These are phyloP conservation scores for Seira musarum DNA, from an alignment of 2,888 invertebrate species.

Conservation along the genomic window DNA sequence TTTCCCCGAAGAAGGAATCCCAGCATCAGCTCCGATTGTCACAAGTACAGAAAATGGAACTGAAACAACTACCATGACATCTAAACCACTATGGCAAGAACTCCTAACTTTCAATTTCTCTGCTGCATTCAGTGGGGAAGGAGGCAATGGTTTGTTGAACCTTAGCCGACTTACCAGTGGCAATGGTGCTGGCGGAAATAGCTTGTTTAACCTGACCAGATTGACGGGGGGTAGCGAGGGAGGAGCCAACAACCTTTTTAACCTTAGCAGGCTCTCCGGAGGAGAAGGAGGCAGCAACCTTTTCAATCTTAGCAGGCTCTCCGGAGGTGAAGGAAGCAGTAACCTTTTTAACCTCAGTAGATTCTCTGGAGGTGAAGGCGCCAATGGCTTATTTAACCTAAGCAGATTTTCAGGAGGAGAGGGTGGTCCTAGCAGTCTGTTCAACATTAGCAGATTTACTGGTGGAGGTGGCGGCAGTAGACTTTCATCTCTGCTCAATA, in stretches of 20 bases:
- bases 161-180: slow-evolving; percentile 16
- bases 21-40: slow-evolving; percentile 9
- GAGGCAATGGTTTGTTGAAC: neutral
- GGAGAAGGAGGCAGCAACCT: neutral
- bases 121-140: neutral
- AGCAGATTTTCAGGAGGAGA: slow-evolving; percentile 18
- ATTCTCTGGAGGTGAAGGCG: slow-evolving; percentile 9
- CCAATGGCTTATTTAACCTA: neutral
- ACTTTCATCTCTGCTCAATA: neutral
- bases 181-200: neutral
- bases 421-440: neutral
- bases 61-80: neutral
- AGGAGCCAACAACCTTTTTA: neutral
- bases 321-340: neutral
- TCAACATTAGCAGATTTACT: slow-evolving; percentile 14
- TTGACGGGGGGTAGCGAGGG: neutral
- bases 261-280: slow-evolving; percentile 3
- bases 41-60: slow-evolving; percentile 9
- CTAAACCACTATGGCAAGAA: slow-evolving; percentile 26
- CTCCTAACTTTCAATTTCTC: slow-evolving; percentile 36
- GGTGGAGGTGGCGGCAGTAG: neutral
- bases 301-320: slow-evolving; percentile 1
- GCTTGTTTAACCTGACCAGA: slow-evolving; percentile 15
- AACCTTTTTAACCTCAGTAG: slow-evolving; percentile 12
- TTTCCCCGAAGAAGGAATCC: slow-evolving; percentile 8